Evolutionary conservation across 1,140 invertebrate species (phyloP), one percentile per base, ranked within the genome.

Genomic region (Heliconius congener): DNA sequence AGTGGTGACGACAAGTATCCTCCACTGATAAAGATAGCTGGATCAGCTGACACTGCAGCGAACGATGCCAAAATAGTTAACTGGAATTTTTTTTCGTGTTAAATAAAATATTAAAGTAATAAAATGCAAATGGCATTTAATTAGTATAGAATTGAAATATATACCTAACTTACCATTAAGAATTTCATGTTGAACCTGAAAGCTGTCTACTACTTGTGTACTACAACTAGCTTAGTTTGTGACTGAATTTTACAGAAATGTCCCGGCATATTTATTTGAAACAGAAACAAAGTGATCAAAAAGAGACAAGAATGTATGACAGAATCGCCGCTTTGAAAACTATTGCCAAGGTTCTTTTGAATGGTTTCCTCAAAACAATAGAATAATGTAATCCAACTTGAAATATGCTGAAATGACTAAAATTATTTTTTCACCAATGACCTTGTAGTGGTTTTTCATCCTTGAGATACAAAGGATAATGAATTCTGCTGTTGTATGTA

Each of bases 351-450:
- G 89, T 71, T 82, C 82, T 77, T 71, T 79, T 86, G 81, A 91
- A 93, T 89, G 84, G 85, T 81, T 90, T 79, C 76, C 78, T 71
- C 70, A 77, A 87, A 86, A 93, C 91, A 93, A 93, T 90, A 91
- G 91, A 93, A 90, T 91, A 74, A 23, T 84, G 88, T 91, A 88
- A 91, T 90, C 74, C 71, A 39, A 74, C 73, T 52, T 46, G 71
- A 71, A 75, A 66, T 66, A 66, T 66, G 60, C 66, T 77, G 50
- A 77, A 77, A 55, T 71, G 9, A 66, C 55, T 74, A 52, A 42
- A 77, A 73, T 39, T 18, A 39, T 78, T 76, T 81, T 72, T 74
- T 66, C 46, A n/a, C 3, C 27, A 72, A 6, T 52, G 52, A 37
- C 74, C 74, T 81, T 76, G 55, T 18, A 42, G 70, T 76, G 55